phyloP scores from a whole-genome alignment of 1,140 invertebrate genomes.

The Goniozus legneri region DNA sequence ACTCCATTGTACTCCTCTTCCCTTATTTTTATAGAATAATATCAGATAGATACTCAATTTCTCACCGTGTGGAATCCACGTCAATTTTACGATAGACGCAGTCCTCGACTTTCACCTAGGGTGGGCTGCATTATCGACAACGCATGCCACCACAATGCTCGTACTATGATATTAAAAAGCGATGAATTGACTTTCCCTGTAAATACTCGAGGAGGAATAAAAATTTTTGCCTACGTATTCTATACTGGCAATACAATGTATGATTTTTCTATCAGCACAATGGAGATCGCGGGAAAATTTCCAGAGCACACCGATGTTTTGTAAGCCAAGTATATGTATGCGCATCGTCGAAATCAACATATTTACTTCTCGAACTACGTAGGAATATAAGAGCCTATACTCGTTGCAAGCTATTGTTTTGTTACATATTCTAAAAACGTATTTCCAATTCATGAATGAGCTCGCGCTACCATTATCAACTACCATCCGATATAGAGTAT shows the following conservation, averaged over 20 bases:
- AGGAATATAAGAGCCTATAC: too few species aligned
- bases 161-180: conserved; percentile 14
- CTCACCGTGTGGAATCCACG: not conserved
- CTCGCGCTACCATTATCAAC: conserved; percentile 21
- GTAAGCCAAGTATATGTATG: too few species aligned
- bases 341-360: too few species aligned
- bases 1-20: not conserved
- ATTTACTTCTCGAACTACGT: too few species aligned
- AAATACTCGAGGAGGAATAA: too few species aligned
- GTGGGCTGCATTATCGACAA: too few species aligned
- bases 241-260: too few species aligned
- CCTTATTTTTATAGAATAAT: not conserved
- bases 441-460: conserved; percentile 51
- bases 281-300: too few species aligned
- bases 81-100: not conserved
- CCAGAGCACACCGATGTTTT: too few species aligned
- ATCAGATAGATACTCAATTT: conserved; percentile 24
- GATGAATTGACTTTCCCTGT: too few species aligned
- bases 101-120: not conserved
- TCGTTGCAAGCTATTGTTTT: conserved; percentile 47
- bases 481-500: not conserved
- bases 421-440: conserved; percentile 33
- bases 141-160: not conserved
- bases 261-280: too few species aligned
- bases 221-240: too few species aligned